Percentiles rank a stretch among this genome's conserved stretches.
Conservation (phyloP, 2,113 vertebrate species). For the Chloebia gouldiae region DNA sequence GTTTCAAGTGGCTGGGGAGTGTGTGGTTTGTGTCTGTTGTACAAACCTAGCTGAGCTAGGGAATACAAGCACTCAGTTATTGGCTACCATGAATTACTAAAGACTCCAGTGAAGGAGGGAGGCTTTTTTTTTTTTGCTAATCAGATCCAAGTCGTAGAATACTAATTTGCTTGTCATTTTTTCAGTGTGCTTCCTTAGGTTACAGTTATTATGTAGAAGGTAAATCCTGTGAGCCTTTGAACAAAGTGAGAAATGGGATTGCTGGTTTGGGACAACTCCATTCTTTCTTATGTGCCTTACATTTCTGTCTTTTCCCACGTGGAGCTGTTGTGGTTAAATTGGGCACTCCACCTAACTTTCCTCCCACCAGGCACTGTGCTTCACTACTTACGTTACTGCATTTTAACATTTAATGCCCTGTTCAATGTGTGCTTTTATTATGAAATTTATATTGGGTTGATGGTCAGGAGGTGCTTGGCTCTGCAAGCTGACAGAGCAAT, state of each 20-base stretch:
- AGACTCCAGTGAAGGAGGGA: background rate
- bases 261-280: background rate
- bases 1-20: background rate
- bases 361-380: background rate
- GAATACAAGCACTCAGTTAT: background rate
- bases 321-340: background rate
- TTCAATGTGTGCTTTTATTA: background rate
- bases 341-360: background rate
- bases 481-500: background rate
- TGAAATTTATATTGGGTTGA: background rate
- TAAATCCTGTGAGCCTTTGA: background rate
- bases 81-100: background rate
- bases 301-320: background rate
- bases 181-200: background rate
- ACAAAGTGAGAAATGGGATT: background rate
- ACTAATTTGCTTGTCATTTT: background rate
- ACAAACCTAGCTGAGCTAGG: background rate
- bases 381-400: background rate
- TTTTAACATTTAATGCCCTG: background rate
- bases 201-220: background rate
- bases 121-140: background rate
- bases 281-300: background rate
- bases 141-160: background rate
- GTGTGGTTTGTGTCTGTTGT: background rate
- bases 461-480: background rate